Conservation (phyloP, 2,888 invertebrate species). For the Aleiodes testaceus region DNA sequence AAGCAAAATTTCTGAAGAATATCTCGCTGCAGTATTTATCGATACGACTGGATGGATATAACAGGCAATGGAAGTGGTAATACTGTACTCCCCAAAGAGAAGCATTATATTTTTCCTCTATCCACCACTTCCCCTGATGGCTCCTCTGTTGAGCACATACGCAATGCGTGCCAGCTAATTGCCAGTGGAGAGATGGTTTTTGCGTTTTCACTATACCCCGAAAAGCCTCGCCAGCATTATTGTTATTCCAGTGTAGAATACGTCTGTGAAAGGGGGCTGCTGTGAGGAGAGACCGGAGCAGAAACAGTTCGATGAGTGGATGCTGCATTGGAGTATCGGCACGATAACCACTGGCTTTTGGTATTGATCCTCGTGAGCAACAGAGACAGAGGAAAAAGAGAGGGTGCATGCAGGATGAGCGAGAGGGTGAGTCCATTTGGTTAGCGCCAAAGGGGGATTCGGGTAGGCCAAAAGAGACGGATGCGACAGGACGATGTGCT, state of each 20-base stretch:
- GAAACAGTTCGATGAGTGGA: slow-evolving; percentile 18
- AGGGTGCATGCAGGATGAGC: slow-evolving; percentile 33
- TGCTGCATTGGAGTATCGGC: slow-evolving; percentile 62
- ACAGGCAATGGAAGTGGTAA: slow-evolving; percentile 37
- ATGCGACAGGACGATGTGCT: slow-evolving; percentile 1
- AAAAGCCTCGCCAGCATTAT: slow-evolving; percentile 31
- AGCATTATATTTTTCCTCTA: neutral
- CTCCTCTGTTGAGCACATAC: slow-evolving; percentile 17
- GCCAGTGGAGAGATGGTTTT: slow-evolving; percentile 54
- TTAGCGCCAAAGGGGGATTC: slow-evolving; percentile 1
- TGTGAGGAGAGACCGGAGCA: slow-evolving; percentile 7
- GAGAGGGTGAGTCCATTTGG: slow-evolving; percentile 8
- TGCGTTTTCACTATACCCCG: slow-evolving; percentile 49
- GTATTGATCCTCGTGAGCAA: slow-evolving; percentile 68
- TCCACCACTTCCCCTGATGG: neutral
- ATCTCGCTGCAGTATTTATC: neutral
- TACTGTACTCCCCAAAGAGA: slow-evolving; percentile 34
- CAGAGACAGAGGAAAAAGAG: slow-evolving; percentile 52
- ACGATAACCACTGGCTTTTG: slow-evolving; percentile 68
- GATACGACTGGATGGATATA: slow-evolving; percentile 16
- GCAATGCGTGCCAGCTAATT: slow-evolving; percentile 48
- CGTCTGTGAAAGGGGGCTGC: neutral
- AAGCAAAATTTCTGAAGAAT: too few species aligned
- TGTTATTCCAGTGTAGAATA: slow-evolving; percentile 14
- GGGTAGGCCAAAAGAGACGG: slow-evolving; percentile 8